Conservation (phyloP, 2,113 vertebrate genomes). For the Cyrtonyx montezumae region DNA sequence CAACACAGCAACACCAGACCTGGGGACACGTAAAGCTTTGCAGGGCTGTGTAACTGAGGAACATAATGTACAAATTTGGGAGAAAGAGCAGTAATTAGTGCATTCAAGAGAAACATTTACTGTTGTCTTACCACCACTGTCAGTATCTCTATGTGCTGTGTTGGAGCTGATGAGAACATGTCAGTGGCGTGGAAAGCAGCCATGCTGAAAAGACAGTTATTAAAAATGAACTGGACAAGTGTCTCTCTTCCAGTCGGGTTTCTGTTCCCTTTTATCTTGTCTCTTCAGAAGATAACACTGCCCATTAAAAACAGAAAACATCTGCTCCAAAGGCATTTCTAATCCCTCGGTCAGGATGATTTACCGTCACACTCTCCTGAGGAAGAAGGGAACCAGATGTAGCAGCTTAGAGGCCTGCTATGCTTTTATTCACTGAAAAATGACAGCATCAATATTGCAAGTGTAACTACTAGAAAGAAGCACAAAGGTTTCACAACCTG, state of each 20-base stretch:
- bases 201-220: not conserved
- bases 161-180: not conserved
- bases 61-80: not conserved
- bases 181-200: not conserved
- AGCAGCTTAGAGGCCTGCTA: not conserved
- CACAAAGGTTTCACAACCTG: not conserved
- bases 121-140: not conserved
- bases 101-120: not conserved
- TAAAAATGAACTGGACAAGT: not conserved
- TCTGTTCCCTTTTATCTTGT: not conserved
- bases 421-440: not conserved
- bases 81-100: not conserved
- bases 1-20: not conserved
- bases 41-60: not conserved
- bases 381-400: not conserved
- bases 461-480: not conserved
- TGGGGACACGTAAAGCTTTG: not conserved
- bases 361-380: not conserved
- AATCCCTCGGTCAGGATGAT: not conserved
- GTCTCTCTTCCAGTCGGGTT: accelerated
- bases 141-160: not conserved
- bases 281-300: not conserved
- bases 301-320: not conserved
- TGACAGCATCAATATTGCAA: not conserved
- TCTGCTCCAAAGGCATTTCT: not conserved